Conservation (phyloP, 2,113 vertebrate genomes). For the Gallinago undulata region DNA sequence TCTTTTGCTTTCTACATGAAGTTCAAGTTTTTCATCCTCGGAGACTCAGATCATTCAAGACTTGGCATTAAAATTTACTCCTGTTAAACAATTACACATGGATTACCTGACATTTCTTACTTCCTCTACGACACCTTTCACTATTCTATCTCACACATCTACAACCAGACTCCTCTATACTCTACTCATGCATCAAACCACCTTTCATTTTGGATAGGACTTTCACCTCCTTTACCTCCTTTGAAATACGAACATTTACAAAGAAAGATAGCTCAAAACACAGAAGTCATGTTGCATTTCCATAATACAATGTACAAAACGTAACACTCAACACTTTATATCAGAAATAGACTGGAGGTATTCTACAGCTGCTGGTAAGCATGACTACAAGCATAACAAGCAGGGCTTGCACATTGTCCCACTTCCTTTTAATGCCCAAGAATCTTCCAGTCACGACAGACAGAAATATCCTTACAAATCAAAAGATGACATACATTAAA, state of each 20-base stretch:
- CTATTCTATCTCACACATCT: rapidly evolving
- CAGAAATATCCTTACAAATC: background rate
- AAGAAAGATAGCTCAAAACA: background rate
- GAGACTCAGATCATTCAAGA: background rate
- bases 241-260: background rate
- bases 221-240: background rate
- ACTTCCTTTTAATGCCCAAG: background rate
- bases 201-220: background rate
- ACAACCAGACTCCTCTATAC: rapidly evolving
- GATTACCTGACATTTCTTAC: background rate
- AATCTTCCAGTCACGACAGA: background rate
- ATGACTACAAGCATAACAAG: background rate
- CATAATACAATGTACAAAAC: rapidly evolving
- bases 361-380: background rate
- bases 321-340: background rate
- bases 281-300: rapidly evolving
- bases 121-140: background rate
- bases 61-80: background rate
- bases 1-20: background rate
- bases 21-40: background rate
- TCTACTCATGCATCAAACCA: background rate
- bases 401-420: background rate
- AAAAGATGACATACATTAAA: background rate
- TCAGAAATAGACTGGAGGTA: background rate
- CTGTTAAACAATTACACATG: background rate